Percentiles rank a stretch among this genome's conserved stretches.
These are phyloP conservation scores for Zygaena filipendulae DNA, from an alignment of 2,888 invertebrate species.

Conservation along the genomic window DNA sequence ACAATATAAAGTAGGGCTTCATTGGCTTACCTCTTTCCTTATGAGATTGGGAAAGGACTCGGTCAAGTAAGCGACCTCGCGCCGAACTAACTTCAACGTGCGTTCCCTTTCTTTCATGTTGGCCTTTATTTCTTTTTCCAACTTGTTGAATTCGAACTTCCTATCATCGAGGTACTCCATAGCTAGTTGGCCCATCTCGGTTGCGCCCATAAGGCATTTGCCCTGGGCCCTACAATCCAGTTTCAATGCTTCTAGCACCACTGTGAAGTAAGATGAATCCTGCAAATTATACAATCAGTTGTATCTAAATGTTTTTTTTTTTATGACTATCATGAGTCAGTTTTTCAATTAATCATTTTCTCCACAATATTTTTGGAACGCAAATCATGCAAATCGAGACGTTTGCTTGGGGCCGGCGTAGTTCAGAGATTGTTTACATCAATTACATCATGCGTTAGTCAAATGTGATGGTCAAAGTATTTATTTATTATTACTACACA, in stretches of 20 bases:
- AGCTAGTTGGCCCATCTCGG: constrained; percentile 74
- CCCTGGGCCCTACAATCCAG: constrained; percentile 70
- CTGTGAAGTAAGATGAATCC: constrained; percentile 74
- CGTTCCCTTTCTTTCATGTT: constrained; percentile 72
- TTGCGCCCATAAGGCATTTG: constrained; percentile 71
- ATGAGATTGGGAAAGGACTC: constrained; percentile 56
- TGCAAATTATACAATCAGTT: constrained; percentile 23
- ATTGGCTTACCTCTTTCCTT: constrained; percentile 41
- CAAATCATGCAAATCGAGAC: too few relatives aligned
- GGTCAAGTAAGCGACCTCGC: constrained; percentile 48
- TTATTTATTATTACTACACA: too few relatives aligned
- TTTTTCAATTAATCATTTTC: too few relatives aligned
- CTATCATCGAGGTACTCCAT: constrained; percentile 74
- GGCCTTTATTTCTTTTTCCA: constrained; percentile 69
- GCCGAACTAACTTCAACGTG: constrained; percentile 60
- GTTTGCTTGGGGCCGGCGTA: too few relatives aligned
- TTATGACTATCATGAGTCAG: too few relatives aligned
- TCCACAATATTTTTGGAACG: too few relatives aligned
- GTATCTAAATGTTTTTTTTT: too few relatives aligned
- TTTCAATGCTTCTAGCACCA: constrained; percentile 67
- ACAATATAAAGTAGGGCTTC: too few relatives aligned
- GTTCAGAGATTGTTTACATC: too few relatives aligned
- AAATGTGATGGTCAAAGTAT: too few relatives aligned
- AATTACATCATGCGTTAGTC: too few relatives aligned
- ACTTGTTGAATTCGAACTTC: constrained; percentile 66